Evolutionary conservation across 2,797 vertebrate genomes (phyloP).

Genomic region (Spinibarbus caldwelli): DNA sequence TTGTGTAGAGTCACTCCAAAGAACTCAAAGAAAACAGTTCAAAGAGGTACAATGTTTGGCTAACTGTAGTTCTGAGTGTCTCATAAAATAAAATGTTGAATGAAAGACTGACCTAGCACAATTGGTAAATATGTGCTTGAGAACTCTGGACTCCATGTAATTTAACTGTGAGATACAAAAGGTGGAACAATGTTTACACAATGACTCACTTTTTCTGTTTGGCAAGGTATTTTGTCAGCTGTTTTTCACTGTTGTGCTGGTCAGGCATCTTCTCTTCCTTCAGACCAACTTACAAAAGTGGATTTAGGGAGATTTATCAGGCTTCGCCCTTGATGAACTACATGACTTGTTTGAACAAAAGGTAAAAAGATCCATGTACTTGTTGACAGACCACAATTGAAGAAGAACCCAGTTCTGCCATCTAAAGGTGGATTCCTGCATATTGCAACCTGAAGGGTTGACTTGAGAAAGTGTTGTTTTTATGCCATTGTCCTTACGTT

Average conservation of each 20-base stretch:
- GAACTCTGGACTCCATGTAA: conserved; percentile 1
- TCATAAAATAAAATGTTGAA: not conserved
- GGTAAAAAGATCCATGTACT: conserved; percentile 2
- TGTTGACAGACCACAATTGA: conserved; percentile 18
- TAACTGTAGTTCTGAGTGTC: not conserved
- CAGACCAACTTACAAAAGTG: conserved; percentile 26
- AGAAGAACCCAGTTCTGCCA: conserved; percentile 40
- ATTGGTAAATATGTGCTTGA: conserved; percentile 29
- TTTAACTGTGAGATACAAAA: conserved; percentile 31
- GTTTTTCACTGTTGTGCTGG: conserved; percentile 31
- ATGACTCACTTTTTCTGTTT: conserved; percentile 48
- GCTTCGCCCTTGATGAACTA: conserved; percentile 21
- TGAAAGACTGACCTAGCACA: not conserved
- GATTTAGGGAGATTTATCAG: conserved; percentile 38
- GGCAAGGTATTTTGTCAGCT: conserved; percentile 41
- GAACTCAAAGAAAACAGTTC: not conserved
- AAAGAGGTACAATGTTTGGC: not conserved
- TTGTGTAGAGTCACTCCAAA: not conserved
- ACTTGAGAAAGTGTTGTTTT: not conserved
- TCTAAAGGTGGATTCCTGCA: conserved; percentile 19
- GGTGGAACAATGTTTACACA: conserved; percentile 42
- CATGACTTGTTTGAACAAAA: conserved; percentile 37
- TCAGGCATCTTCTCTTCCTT: conserved; percentile 41
- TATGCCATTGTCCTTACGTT: not conserved
- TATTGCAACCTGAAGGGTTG: conserved; percentile 2